Evolutionary conservation across 2,113 vertebrate genomes (phyloP).

Genomic region (Podarcis cretensis): DNA sequence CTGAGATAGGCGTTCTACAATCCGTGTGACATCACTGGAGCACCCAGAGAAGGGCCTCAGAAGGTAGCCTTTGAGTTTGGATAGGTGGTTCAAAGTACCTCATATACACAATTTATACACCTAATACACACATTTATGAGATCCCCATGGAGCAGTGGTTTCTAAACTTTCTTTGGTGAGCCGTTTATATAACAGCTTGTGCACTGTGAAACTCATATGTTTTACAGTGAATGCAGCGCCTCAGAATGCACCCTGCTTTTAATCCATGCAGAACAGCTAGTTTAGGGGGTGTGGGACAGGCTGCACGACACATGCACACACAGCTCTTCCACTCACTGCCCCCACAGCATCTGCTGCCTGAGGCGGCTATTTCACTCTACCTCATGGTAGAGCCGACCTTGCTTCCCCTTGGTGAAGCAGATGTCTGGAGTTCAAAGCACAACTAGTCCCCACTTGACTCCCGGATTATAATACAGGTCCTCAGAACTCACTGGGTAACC

Average conservation of each 20-base stretch:
- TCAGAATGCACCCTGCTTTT: not conserved
- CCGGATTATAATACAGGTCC: not conserved
- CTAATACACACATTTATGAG: not conserved
- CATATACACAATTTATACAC: not conserved
- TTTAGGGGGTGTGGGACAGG: too few relatives aligned
- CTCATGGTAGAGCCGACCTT: too few relatives aligned
- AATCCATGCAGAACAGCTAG: not conserved
- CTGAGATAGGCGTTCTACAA: not conserved
- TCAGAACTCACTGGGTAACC: too few relatives aligned
- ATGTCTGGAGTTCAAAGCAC: not conserved
- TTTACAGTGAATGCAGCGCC: not conserved
- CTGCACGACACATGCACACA: too few relatives aligned
- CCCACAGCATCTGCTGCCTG: too few relatives aligned
- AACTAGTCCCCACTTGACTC: not conserved
- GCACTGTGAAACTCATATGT: not conserved
- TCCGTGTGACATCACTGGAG: not conserved
- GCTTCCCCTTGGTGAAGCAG: not conserved
- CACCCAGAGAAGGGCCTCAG: not conserved
- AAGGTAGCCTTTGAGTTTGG: not conserved
- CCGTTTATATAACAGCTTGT: not conserved
- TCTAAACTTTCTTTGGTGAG: not conserved
- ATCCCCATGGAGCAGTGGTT: not conserved
- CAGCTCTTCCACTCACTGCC: too few relatives aligned
- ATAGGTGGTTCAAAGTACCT: not conserved
- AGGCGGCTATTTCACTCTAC: too few relatives aligned